These are phyloP conservation scores for Solenopsis invicta DNA, from an alignment of 1,140 invertebrate species.

Conservation along the genomic window DNA sequence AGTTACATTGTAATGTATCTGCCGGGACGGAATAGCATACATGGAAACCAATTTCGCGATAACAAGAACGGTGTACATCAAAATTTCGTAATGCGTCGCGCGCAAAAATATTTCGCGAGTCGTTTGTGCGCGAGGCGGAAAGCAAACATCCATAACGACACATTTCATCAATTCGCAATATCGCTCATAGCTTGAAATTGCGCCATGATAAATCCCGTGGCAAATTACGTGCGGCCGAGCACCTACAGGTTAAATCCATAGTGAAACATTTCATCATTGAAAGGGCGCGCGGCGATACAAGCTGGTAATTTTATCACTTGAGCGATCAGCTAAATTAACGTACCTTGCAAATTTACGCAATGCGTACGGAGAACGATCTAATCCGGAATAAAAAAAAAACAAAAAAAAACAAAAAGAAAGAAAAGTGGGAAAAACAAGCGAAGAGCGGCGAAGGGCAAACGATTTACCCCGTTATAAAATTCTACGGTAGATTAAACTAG, in stretches of 20 bases:
- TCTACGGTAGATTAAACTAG: conserved; percentile 74
- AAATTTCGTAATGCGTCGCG: conserved; percentile 55
- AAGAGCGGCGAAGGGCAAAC: conserved; percentile 4
- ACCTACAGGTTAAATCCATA: conserved; percentile 54
- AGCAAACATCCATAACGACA: conserved; percentile 64
- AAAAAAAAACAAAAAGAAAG: not conserved
- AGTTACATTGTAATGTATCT: conserved; percentile 49
- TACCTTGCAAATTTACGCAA: conserved; percentile 48
- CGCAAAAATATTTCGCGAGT: conserved; percentile 62
- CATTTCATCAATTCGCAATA: conserved; percentile 65
- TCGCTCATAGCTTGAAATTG: conserved; percentile 64
- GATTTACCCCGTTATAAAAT: conserved; percentile 68
- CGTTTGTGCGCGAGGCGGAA: conserved; percentile 63
- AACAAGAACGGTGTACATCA: conserved; percentile 53
- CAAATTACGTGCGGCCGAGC: conserved; percentile 66
- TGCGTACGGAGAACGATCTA: conserved; percentile 28
- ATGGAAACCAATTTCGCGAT: conserved; percentile 43
- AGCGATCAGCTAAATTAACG: conserved; percentile 63
- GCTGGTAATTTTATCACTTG: conserved; percentile 64
- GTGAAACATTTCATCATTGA: conserved; percentile 59
- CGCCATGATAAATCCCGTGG: conserved; percentile 66
- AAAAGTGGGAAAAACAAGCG: not conserved
- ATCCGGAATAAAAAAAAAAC: not conserved
- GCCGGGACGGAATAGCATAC: conserved; percentile 10
- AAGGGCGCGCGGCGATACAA: conserved; percentile 21